Base-by-base conservation (phyloP, 1,140 invertebrate species). In the Scaptomyza pallida region DNA sequence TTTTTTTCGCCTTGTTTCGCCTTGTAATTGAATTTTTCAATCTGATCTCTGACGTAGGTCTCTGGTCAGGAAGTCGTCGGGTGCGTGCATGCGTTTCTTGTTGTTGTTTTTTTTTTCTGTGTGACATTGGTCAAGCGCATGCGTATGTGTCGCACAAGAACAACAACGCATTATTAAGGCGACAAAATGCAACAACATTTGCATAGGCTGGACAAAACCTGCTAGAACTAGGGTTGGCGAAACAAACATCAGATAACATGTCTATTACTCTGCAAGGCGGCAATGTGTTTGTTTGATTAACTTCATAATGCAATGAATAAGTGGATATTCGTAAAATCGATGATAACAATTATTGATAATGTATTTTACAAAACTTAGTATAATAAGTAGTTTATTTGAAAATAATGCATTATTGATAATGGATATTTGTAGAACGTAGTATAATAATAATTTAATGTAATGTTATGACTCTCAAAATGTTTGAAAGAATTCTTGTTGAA, bases 21-120 rank as follows among this genome's bases (percentile, higher is more conserved):
- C 78, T 75, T 21, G 47, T 88, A 88, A 86, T 88, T 86, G 81
- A 88, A 81, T 86, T 88, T 71, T 56, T 67, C 60, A 78, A 81
- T 64, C 35, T 57, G 71, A 55, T 69, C 71, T 74, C 41, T 70
- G 74, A 75, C 70, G 72, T 56, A 56, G 57, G 43, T 35, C 26
- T 52, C 15, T 26, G 19, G 17, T 41, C 68, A 44, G 67, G 79
- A 83, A 83, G 81, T 86, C 37, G 33, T n/a, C 33, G 33, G 10
- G 16, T 30, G 26, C 26, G 52, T 71, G 47, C 68, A 40, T 57
- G 35, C 45, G 55, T 16, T n/a, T 57, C 23, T 47, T 54, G 33
- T 60, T 71, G 54, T 64, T 50, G 55, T 17, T 57, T 23, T 47
- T 54, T 30, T 60, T 71, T 50, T 61, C 47, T 15, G 12, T 21